Evolutionary conservation across 2,797 vertebrate genomes (phyloP), one percentile per base, ranked within the genome.

Genomic region (Channallabes apus): DNA sequence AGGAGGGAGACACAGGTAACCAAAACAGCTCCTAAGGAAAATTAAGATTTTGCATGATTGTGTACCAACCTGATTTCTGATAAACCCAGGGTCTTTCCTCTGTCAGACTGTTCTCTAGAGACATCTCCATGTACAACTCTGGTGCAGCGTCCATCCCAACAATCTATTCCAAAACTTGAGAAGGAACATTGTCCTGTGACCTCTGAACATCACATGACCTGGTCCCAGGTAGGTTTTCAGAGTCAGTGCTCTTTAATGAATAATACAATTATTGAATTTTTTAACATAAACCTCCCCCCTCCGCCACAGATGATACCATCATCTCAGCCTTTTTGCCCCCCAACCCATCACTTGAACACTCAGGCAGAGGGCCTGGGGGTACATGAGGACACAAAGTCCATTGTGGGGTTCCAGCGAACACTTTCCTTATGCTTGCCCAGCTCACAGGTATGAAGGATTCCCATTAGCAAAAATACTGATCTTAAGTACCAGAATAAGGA

Each of bases 371-470:
- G 65, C n/a, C 59, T 77, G 8, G 88, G 88, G 59, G 35, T 77
- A 20, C 87, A 80, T 20, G 90, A 91, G 24, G 91, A 88, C 27
- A 80, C 9, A 6, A 54, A 76, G 27, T 58, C 87, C 59, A 61
- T 35, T 80, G 84, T 64, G 65, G 92, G 89, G 72, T 89, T 90
- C 83, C 83, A 76, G 12, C 89, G 82, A 84, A 91, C 80, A 22
- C 89, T 87, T 65, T 83, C 87, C 1, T 9, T 83, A 38, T 86
- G 80, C 67, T 89, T 89, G 20, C 79, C 89, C 59, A 89, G 86
- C 59, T 65, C 41, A 7, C 91, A 93, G 93, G 95, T 94, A 67
- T 67, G 51, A 46, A 80, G 27, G 32, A n/a, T 73, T 35, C 14
- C 14, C 12, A 62, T 61, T 69, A 71, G 14, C 14, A 62, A 67